These are phyloP conservation scores for Drosophila recens DNA, from an alignment of 2,888 invertebrate genomes.

Conservation along the genomic window DNA sequence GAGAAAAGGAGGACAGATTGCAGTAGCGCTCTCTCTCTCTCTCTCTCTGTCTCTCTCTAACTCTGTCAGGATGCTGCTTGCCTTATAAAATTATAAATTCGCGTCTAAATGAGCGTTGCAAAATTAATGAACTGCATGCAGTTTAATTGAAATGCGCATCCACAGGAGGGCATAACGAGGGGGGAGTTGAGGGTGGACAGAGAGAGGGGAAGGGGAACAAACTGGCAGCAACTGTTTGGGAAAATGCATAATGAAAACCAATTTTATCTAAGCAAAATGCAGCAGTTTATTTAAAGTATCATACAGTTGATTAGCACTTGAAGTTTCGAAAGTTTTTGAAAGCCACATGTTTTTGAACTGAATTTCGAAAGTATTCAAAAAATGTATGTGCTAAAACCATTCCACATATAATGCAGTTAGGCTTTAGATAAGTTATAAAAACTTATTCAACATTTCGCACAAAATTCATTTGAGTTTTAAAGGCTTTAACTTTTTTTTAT, in stretches of 20 bases:
- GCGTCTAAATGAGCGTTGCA: constrained; percentile 79
- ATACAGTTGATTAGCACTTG: constrained; percentile 6
- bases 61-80: constrained; percentile 28
- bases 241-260: constrained; percentile 41
- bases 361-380: not conserved
- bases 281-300: constrained; percentile 15
- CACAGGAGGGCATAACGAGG: constrained; percentile 11
- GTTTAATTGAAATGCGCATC: constrained; percentile 79
- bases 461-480: too few species aligned
- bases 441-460: too few species aligned
- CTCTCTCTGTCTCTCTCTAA: not conserved
- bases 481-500: too few species aligned
- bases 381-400: not conserved
- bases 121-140: constrained; percentile 80
- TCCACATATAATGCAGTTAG: not conserved
- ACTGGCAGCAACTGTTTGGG: constrained; percentile 18
- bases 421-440: not conserved
- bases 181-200: not conserved
- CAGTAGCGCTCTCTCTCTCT: constrained; percentile 1
- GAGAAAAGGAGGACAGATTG: not conserved
- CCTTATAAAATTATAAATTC: constrained; percentile 76
- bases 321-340: not conserved
- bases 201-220: not conserved
- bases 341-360: not conserved
- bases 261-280: constrained; percentile 28